Evolutionary conservation across 1,140 invertebrate genomes (phyloP).

Genomic region (Streblospio benedicti): DNA sequence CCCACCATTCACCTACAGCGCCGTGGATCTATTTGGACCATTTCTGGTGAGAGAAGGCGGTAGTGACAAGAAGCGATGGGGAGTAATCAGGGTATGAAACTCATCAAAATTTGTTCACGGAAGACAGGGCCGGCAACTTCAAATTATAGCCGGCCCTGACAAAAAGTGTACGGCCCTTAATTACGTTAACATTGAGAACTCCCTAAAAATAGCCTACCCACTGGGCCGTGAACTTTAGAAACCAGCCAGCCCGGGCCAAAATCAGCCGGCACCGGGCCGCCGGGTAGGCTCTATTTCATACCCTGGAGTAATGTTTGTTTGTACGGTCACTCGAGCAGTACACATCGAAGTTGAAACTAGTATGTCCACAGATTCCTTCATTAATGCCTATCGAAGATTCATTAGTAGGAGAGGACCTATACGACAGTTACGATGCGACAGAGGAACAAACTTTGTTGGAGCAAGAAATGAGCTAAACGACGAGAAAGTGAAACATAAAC

Average conservation of each 20-base stretch:
- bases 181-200: too few relatives aligned
- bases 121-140: too few relatives aligned
- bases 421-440: background rate
- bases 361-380: background rate
- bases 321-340: conserved; percentile 12
- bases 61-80: conserved; percentile 13
- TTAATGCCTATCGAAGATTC: background rate
- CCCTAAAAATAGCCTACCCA: too few relatives aligned
- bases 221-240: too few relatives aligned
- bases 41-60: background rate
- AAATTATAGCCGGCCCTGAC: too few relatives aligned
- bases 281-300: too few relatives aligned
- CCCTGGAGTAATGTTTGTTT: conserved; percentile 18
- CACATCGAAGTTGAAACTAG: conserved; percentile 17
- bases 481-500: too few relatives aligned
- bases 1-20: background rate
- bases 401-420: background rate
- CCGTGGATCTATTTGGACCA: background rate
- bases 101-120: conserved; percentile 13
- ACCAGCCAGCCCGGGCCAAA: too few relatives aligned
- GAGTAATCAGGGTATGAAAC: conserved; percentile 17
- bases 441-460: background rate
- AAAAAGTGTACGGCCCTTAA: too few relatives aligned
- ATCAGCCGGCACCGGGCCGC: too few relatives aligned
- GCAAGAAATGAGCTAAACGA: background rate